Base-by-base conservation (phyloP, 2,113 vertebrate species). In the Oceanodroma tethys region DNA sequence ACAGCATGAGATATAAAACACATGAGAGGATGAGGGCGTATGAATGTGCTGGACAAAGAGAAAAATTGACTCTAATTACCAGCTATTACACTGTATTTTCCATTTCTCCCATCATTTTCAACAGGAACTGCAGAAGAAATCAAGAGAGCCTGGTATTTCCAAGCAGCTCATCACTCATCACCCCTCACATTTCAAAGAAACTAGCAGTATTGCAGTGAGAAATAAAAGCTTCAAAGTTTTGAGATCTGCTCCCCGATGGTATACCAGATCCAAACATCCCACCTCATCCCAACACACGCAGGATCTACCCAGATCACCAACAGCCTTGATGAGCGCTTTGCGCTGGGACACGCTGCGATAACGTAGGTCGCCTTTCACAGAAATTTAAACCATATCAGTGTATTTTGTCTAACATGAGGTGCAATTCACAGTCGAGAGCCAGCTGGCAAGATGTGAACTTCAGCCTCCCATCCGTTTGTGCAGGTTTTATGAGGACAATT, bases 321-420 rank as follows among this genome's bases (percentile, higher is more conserved):
- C 38, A 56, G 80, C 63, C 55, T 27, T 17, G n/a, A 47, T 0
- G 2, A 0, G 0, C 2, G 18, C 55, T 75, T 50, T 17, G 36
- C 4, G 1, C 36, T 11, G n/a, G 56, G 52, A 48, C 3, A 13
- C 0, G 2, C 32, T 42, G 55, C 0, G 4, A 19, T 38, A 76
- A 78, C 5, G 0, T 2, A 53, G 15, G 36, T 25, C 0, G 1
- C 40, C 42, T 47, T 58, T 36, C 21, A 11, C n/a, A 70, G 71
- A 62, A 16, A 16, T 45, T 34, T 25, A 30, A 70, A 60, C 3
- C 25, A 1, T 17, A 19, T 21, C 88, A 50, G 43, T 4, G 43
- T 27, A 22, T 26, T 47, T 45, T 25, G 34, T 50, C 81, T 66
- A 40, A 40, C 0, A 0, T 8, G 47, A 63, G 67, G 26, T 4